phyloP scores from a whole-genome alignment of 2,888 invertebrate species.

The Lycaena phlaeas region DNA sequence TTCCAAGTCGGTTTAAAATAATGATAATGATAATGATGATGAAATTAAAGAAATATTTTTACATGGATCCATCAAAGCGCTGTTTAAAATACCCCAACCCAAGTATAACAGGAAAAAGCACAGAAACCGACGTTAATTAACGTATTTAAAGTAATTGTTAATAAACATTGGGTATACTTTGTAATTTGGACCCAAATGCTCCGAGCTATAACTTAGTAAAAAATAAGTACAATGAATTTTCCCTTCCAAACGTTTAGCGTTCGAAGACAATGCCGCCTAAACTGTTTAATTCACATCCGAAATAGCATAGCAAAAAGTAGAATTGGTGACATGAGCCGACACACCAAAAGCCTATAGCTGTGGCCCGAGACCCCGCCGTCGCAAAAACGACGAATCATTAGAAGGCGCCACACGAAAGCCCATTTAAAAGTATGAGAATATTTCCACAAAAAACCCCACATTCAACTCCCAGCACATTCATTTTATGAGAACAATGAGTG shows the following conservation, averaged over 20 bases:
- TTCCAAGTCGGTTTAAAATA: too few relatives aligned
- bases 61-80: too few relatives aligned
- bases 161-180: not conserved
- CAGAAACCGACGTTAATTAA: not conserved
- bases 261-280: slow-evolving; percentile 59
- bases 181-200: not conserved
- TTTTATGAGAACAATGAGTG: slow-evolving; percentile 74
- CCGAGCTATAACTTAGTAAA: slow-evolving; percentile 6
- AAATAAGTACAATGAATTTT: slow-evolving; percentile 31
- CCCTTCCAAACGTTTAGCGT: slow-evolving; percentile 28
- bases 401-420: slow-evolving; percentile 72
- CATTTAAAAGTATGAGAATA: slow-evolving; percentile 73
- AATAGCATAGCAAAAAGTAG: slow-evolving; percentile 54
- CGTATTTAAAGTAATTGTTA: slow-evolving; percentile 1
- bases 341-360: slow-evolving; percentile 61
- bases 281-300: slow-evolving; percentile 66
- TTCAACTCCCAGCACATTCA: slow-evolving; percentile 72
- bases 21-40: too few relatives aligned
- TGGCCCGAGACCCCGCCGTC: slow-evolving; percentile 46
- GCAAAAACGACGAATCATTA: slow-evolving; percentile 71
- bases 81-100: too few relatives aligned
- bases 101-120: too few relatives aligned
- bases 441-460: slow-evolving; percentile 71
- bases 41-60: too few relatives aligned
- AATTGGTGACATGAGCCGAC: slow-evolving; percentile 62